Evolutionary conservation across 2,113 vertebrate genomes (phyloP).

Genomic region (Callipepla californica): DNA sequence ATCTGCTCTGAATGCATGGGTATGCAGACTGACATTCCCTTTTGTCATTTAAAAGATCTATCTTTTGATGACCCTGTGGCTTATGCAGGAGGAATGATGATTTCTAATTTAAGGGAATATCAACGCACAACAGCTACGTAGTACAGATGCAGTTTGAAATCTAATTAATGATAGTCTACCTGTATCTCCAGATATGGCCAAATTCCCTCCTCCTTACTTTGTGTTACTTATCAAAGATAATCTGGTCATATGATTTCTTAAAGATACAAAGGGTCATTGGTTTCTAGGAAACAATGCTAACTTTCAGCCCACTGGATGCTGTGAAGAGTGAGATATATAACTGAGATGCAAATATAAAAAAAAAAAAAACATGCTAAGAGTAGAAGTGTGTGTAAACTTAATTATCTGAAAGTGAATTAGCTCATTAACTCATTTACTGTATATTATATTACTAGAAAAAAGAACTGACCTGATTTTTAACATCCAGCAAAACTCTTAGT

Average conservation of each 20-base stretch:
- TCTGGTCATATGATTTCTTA: not conserved
- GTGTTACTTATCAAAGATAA: not conserved
- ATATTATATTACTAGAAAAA: slow-evolving; percentile 6
- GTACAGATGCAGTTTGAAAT: not conserved
- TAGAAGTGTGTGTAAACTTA: not conserved
- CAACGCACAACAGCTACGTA: not conserved
- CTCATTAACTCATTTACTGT: not conserved
- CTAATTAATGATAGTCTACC: not conserved
- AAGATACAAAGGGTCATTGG: not conserved
- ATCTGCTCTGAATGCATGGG: not conserved
- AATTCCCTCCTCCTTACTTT: not conserved
- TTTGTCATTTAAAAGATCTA: not conserved
- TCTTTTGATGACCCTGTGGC: not conserved
- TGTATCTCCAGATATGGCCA: not conserved
- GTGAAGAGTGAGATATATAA: not conserved
- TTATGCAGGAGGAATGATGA: not conserved
- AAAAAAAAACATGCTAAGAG: not conserved
- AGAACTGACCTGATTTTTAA: not conserved
- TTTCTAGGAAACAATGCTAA: not conserved
- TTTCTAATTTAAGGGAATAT: not conserved
- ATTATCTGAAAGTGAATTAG: not conserved
- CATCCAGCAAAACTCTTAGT: not conserved
- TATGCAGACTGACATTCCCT: not conserved
- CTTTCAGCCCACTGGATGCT: not conserved
- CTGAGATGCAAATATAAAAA: not conserved